phyloP scores from a whole-genome alignment of 2,113 vertebrate genomes.

The Laticauda laticaudata region DNA sequence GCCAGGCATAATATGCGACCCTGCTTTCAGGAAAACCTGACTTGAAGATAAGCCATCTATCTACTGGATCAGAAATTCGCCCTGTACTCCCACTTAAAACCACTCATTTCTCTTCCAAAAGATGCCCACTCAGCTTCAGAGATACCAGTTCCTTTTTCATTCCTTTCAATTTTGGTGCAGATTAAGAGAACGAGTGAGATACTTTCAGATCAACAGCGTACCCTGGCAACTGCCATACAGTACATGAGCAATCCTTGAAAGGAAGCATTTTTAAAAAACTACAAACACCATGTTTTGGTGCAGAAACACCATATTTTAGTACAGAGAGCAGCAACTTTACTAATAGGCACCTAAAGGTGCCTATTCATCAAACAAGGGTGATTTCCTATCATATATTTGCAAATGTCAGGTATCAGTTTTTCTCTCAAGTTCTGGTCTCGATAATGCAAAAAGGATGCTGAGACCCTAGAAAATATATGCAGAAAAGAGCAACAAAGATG shows the following conservation, averaged over 20 bases:
- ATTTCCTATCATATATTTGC: slow-evolving; percentile 50
- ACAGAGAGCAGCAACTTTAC: neutral
- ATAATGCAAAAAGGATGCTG: too few relatives aligned
- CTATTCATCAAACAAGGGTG: slow-evolving; percentile 32
- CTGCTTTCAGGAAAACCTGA: neutral
- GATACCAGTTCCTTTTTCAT: neutral
- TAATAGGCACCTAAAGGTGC: slow-evolving; percentile 8
- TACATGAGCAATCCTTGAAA: neutral
- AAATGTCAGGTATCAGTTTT: slow-evolving; percentile 55
- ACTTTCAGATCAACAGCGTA: slow-evolving; percentile 12
- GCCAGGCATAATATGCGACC: neutral
- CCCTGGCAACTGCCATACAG: neutral
- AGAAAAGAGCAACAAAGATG: too few relatives aligned
- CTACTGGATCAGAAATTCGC: neutral
- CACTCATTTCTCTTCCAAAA: neutral
- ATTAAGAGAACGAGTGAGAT: neutral
- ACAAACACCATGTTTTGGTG: neutral
- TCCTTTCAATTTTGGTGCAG: neutral
- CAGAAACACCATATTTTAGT: neutral
- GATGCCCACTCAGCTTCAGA: rapidly evolving
- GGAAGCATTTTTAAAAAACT: neutral
- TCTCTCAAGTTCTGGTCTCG: neutral
- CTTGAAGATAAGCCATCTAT: neutral
- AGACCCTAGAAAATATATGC: too few relatives aligned
- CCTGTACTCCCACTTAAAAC: neutral